Base-by-base conservation (phyloP, 2,113 vertebrate genomes). In the Lycocorax pyrrhopterus region DNA sequence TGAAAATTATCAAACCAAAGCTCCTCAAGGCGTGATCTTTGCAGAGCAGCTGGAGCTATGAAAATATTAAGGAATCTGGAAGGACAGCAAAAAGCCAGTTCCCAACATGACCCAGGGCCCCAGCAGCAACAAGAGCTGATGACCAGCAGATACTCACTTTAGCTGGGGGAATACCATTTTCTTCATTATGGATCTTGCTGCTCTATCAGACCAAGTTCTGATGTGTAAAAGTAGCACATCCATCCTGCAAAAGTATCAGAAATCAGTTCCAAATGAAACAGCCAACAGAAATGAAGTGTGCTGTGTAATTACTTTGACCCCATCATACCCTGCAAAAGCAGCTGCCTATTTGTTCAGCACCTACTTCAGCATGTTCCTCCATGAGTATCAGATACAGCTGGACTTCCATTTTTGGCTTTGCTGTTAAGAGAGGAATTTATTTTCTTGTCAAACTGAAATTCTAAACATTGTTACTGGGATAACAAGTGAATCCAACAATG, bases 191-290 rank as follows among this genome's bases (percentile, higher is more conserved):
- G 21, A 59, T 66, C 51, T 49, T 80, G 46, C 39, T 83, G 82
- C 64, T 67, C 27, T 75, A 14, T 76, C n/a, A 56, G 29, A 68
- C 51, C 37, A 71, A 10, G 21, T 49, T 60, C 62, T 41, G 55
- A 46, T 8, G 3, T 16, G 27, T 74, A 55, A 32, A 90, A 62
- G 33, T 52, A 68, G 37, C 33, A 39, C 41, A 60, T 91, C 32
- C 43, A 56, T n/a, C 67, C 93, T 95, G 94, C n/a, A 92, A 90
- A 94, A 63, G 12, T 13, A 93, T 66, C 39, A 77, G 58, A 72
- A 89, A 85, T 73, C 32, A 94, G 56, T 63, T 67, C 30, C 63
- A 77, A 93, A 67, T 83, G 35, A 86, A 72, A 62, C 0, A 1
- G 33, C 21, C 33, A 59, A 33, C 13, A 88, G 64, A 62, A 82